Conservation (phyloP, 2,888 invertebrate species). For the Euplagia quadripunctaria region DNA sequence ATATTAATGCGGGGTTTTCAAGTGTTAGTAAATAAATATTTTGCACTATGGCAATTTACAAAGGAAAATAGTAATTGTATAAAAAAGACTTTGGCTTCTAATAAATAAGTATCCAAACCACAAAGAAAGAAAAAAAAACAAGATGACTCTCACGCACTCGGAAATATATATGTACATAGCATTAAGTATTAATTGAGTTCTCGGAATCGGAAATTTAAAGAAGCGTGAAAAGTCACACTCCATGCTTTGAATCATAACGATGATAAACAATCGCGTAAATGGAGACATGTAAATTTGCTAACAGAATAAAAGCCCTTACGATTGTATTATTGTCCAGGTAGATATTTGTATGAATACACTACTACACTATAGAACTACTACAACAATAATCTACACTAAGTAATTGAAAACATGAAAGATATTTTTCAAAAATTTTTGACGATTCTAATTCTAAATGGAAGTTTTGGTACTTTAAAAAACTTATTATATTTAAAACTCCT, state of each 20-base stretch:
- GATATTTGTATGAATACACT: no score
- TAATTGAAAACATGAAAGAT: no score
- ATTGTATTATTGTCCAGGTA: not conserved
- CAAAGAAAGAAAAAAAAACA: not conserved
- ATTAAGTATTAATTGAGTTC: constrained; percentile 36
- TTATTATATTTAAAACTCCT: no score
- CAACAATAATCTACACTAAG: no score
- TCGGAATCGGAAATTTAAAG: constrained; percentile 18
- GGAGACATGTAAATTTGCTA: not conserved
- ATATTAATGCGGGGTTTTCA: constrained; percentile 6
- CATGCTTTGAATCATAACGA: constrained; percentile 19
- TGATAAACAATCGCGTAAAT: not conserved
- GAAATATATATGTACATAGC: constrained; percentile 6
- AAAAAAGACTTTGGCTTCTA: no score
- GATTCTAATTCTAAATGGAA: no score
- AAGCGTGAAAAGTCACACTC: constrained; percentile 2
- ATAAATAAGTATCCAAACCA: not conserved
- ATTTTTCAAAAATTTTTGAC: no score
- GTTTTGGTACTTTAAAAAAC: no score
- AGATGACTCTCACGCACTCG: not conserved
- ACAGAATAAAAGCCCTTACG: not conserved
- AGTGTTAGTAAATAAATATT: constrained; percentile 18
- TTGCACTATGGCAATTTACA: constrained; percentile 1
- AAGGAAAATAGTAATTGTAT: no score
- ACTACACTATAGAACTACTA: no score